Evolutionary conservation across 2,797 vertebrate genomes (phyloP).

Genomic region (Enteromius trimaculatus): DNA sequence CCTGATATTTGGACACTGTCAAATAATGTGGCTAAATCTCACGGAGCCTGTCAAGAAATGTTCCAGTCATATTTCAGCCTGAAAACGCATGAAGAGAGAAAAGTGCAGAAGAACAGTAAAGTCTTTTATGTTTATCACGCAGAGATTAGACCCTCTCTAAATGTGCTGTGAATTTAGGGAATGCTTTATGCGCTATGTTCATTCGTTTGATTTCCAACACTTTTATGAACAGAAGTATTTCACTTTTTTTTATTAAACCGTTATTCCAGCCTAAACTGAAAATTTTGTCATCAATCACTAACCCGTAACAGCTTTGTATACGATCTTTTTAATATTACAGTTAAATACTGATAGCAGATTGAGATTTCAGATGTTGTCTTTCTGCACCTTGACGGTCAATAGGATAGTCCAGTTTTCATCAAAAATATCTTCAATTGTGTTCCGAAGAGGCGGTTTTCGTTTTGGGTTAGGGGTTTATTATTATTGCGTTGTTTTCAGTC

Average conservation of each 20-base stretch:
- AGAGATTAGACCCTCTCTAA: not conserved
- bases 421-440: too few species aligned
- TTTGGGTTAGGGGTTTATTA: too few species aligned
- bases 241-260: too few species aligned
- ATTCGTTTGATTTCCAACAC: not conserved
- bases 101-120: not conserved
- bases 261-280: too few species aligned
- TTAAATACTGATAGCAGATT: too few species aligned
- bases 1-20: not conserved
- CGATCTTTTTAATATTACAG: too few species aligned
- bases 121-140: not conserved
- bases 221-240: not conserved
- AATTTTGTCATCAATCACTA: too few species aligned
- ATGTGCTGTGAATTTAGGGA: not conserved
- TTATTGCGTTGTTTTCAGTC: not conserved
- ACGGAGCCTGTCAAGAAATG: not conserved
- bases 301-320: too few species aligned
- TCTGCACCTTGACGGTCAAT: too few species aligned
- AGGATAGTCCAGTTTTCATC: too few species aligned
- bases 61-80: not conserved
- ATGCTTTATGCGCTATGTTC: not conserved
- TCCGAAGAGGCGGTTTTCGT: too few species aligned
- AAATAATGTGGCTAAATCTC: constrained; percentile 4
- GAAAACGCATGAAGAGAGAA: not conserved
- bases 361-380: too few species aligned